Evolutionary conservation across 2,888 invertebrate species (phyloP).

Genomic region (Mantis religiosa): DNA sequence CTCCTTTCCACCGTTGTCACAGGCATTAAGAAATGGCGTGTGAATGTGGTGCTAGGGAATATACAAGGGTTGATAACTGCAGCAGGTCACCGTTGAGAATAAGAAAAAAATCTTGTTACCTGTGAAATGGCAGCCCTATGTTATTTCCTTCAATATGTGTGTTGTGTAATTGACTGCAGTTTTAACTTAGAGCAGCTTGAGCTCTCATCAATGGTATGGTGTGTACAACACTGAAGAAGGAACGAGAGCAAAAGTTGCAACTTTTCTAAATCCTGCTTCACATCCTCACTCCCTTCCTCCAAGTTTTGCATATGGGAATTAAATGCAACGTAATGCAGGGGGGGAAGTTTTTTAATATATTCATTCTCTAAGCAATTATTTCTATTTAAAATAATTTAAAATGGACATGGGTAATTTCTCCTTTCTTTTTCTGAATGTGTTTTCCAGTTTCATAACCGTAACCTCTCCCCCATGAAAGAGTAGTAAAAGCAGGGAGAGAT

Average conservation of each 20-base stretch:
- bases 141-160: constrained; percentile 7
- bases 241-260: constrained; percentile 12
- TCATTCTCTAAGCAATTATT: constrained; percentile 13
- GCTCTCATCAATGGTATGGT: not conserved
- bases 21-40: constrained; percentile 3
- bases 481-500: constrained; percentile 16
- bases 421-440: not conserved
- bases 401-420: constrained; percentile 9
- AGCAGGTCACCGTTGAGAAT: constrained; percentile 1
- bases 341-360: constrained; percentile 23
- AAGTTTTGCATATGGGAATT: constrained; percentile 26
- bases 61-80: constrained; percentile 5
- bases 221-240: constrained; percentile 6
- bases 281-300: constrained; percentile 28
- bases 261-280: not conserved
- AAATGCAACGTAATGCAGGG: constrained; percentile 18
- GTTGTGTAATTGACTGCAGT: constrained; percentile 10
- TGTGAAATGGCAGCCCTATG: constrained; percentile 9
- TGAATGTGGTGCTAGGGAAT: constrained; percentile 7
- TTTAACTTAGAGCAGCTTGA: constrained; percentile 2
- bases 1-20: not conserved
- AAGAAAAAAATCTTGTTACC: not conserved
- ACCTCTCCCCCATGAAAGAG: not conserved
- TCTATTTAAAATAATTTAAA: constrained; percentile 27
- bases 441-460: not conserved